Percentiles rank a stretch among this genome's conserved stretches.
Evolutionary conservation across 2,888 invertebrate species (phyloP).

Genomic region (Meandrusa payeni): DNA sequence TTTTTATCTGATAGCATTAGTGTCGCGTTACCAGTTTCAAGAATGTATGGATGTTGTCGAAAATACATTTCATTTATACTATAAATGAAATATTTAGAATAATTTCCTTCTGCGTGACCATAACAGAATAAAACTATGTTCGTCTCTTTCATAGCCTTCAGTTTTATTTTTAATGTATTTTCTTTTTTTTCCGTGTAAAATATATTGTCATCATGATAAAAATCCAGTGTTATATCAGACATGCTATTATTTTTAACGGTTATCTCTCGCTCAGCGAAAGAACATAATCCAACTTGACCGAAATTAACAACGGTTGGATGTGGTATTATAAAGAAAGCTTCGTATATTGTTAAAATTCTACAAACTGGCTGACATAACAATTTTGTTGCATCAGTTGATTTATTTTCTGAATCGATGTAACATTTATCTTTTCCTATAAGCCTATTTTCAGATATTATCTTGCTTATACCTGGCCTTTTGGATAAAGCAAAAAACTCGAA

Average conservation of each 20-base stretch:
- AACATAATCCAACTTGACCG: slow-evolving; percentile 54
- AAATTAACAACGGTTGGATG: slow-evolving; percentile 54
- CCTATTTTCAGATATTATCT: slow-evolving; percentile 37
- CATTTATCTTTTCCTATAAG: slow-evolving; percentile 44
- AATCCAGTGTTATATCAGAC: slow-evolving; percentile 44
- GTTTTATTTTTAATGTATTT: slow-evolving; percentile 37
- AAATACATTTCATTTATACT: slow-evolving; percentile 51
- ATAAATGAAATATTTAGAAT: slow-evolving; percentile 51
- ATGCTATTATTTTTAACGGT: slow-evolving; percentile 56
- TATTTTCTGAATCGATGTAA: slow-evolving; percentile 29
- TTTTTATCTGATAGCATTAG: slow-evolving; percentile 50
- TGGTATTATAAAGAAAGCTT: slow-evolving; percentile 51
- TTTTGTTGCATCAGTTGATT: slow-evolving; percentile 28
- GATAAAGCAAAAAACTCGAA: slow-evolving; percentile 42
- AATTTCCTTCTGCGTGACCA: slow-evolving; percentile 47
- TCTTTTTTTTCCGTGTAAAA: slow-evolving; percentile 49
- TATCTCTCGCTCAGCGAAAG: slow-evolving; percentile 49
- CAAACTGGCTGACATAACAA: slow-evolving; percentile 44
- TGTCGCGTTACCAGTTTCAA: slow-evolving; percentile 51
- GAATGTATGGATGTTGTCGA: slow-evolving; percentile 51
- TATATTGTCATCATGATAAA: slow-evolving; percentile 45
- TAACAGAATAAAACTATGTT: slow-evolving; percentile 47
- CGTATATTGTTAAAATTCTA: slow-evolving; percentile 39
- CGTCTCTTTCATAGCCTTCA: slow-evolving; percentile 42
- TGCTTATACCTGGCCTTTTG: slow-evolving; percentile 38